phyloP scores from a whole-genome alignment of 2,113 vertebrate genomes.

The Aldabrachelys gigantea region DNA sequence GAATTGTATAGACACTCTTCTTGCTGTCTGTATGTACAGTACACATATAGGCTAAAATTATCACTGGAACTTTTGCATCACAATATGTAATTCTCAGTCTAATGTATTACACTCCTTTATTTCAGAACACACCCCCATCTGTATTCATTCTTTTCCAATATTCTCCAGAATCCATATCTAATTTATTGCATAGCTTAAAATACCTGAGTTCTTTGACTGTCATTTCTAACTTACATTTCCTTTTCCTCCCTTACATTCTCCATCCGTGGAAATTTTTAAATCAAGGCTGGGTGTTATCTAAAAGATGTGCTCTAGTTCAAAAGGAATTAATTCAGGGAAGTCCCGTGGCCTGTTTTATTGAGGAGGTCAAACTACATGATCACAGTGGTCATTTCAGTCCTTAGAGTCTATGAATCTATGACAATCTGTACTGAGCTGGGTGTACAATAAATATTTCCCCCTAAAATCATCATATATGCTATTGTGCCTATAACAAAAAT shows the following conservation, averaged over 20 bases:
- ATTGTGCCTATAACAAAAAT: background rate
- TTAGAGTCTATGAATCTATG: background rate
- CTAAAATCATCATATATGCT: background rate
- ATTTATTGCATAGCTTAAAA: background rate
- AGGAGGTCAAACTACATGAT: background rate
- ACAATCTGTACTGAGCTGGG: background rate
- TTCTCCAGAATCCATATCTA: background rate
- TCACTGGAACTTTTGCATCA: background rate
- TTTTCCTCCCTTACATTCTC: background rate
- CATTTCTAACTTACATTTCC: background rate
- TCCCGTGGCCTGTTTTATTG: background rate
- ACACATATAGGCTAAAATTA: background rate
- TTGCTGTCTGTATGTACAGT: background rate
- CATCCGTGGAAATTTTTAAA: too few relatives aligned
- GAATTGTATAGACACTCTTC: background rate
- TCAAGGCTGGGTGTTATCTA: too few relatives aligned
- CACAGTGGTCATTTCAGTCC: background rate
- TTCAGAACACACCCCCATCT: background rate
- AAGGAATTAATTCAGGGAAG: too few relatives aligned
- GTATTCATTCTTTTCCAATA: background rate
- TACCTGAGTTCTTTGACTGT: background rate
- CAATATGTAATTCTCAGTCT: background rate
- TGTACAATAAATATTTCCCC: background rate
- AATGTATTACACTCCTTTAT: background rate
- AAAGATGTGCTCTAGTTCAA: too few relatives aligned